Conservation (phyloP, 2,888 invertebrate species). For the Synergus gifuensis region DNA sequence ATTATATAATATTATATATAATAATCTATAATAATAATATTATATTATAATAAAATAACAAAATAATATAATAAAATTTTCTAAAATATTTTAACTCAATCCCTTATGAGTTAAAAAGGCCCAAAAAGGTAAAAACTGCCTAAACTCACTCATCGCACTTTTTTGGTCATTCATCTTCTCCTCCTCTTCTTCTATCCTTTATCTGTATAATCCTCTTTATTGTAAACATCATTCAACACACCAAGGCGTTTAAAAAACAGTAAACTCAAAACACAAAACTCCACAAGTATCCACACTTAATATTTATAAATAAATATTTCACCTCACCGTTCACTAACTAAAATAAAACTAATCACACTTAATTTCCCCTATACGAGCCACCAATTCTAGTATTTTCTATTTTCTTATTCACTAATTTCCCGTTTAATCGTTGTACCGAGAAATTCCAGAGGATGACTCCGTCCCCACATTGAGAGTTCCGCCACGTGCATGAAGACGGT, state of each 20-base stretch:
- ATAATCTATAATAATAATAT: no score
- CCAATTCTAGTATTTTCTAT: neutral
- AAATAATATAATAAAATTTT: no score
- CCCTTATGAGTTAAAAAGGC: neutral
- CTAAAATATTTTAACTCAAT: no score
- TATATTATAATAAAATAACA: no score
- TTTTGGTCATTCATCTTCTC: constrained; percentile 16
- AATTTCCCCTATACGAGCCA: neutral
- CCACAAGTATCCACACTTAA: no score
- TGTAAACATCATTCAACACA: neutral
- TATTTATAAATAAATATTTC: neutral
- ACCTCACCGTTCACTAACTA: neutral
- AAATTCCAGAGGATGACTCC: neutral
- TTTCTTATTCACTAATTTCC: neutral
- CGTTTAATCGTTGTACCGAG: neutral
- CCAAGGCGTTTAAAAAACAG: neutral
- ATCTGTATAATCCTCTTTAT: constrained; percentile 37
- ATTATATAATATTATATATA: no score
- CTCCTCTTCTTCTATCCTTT: neutral
- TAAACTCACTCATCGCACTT: constrained; percentile 28
- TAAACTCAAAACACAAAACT: neutral
- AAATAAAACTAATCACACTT: neutral
- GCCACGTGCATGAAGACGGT: constrained; percentile 20
- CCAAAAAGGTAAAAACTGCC: neutral
- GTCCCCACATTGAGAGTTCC: neutral